A percentile compares a stretch with the other conserved stretches of the same genome.
Conservation (phyloP, 2,888 invertebrate species). For the Stictocephala bisonia region DNA sequence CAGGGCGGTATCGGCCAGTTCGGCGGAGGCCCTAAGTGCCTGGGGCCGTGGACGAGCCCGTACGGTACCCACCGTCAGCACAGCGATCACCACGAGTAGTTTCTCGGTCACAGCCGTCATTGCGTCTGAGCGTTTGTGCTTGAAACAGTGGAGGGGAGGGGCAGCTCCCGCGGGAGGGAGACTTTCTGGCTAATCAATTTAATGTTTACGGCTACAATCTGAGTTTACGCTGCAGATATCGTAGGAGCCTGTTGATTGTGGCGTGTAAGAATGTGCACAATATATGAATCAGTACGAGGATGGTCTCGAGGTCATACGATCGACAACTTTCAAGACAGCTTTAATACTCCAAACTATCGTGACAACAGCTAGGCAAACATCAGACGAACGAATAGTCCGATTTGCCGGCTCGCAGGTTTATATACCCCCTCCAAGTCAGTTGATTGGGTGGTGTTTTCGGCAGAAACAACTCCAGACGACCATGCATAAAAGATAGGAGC, state of each 20-base stretch:
- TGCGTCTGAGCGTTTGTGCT: slow-evolving; percentile 17
- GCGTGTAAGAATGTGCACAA: too few relatives aligned
- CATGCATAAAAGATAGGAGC: slow-evolving; percentile 38
- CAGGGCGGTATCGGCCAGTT: background rate
- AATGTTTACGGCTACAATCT: slow-evolving; percentile 1
- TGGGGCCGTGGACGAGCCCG: slow-evolving; percentile 29
- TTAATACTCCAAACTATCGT: too few relatives aligned
- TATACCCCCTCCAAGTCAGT: slow-evolving; percentile 20
- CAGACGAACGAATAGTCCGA: background rate
- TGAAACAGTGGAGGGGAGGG: background rate
- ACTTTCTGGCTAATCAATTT: slow-evolving; percentile 30
- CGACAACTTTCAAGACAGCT: too few relatives aligned
- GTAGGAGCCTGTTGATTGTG: too few relatives aligned
- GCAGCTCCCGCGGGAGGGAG: slow-evolving; percentile 10
- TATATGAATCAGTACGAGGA: too few relatives aligned
- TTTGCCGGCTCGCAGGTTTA: background rate
- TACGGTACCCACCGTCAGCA: slow-evolving; percentile 8
- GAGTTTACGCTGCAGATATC: too few relatives aligned
- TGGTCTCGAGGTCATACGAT: too few relatives aligned
- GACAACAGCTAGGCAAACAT: too few relatives aligned
- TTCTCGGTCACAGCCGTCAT: slow-evolving; percentile 5
- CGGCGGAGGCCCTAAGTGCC: slow-evolving; percentile 9
- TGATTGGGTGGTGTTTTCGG: slow-evolving; percentile 34
- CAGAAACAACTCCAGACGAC: background rate
- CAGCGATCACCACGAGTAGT: background rate